Percentiles rank a stretch among this genome's conserved stretches.
Conservation (phyloP, 2,113 vertebrate genomes). For the Sporophila hypoxantha region DNA sequence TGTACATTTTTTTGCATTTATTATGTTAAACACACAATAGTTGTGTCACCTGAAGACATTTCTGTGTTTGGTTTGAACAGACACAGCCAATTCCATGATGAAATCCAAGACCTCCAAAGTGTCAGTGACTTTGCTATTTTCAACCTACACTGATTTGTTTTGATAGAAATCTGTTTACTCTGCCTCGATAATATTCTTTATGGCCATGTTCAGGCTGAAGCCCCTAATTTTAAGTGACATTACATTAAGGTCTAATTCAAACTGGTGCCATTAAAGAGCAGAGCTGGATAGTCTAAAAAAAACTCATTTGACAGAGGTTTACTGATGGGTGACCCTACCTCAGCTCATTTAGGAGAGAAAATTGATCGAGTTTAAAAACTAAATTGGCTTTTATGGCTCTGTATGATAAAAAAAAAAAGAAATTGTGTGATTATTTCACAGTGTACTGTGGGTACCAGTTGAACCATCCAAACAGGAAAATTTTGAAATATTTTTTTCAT, state of each 20-base stretch:
- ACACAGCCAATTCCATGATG: background rate
- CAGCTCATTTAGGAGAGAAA: constrained; percentile 35
- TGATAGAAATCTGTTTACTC: constrained; percentile 33
- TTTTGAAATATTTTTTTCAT: background rate
- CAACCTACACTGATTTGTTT: constrained; percentile 9
- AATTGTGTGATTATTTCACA: background rate
- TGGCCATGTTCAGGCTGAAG: background rate
- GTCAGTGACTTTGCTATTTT: background rate
- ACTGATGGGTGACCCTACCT: constrained; percentile 37
- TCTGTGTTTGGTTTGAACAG: background rate
- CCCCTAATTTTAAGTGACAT: constrained; percentile 37
- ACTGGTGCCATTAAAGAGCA: constrained; percentile 36
- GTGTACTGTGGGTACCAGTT: background rate
- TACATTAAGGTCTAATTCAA: constrained; percentile 39
- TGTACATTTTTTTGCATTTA: background rate
- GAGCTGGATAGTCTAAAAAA: constrained; percentile 4
- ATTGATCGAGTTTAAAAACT: constrained; percentile 29
- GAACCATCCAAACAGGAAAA: background rate
- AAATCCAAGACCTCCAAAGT: background rate
- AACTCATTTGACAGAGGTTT: constrained; percentile 8
- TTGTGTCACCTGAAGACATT: background rate
- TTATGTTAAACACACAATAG: background rate
- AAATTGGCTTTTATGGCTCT: constrained; percentile 29
- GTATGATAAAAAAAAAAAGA: background rate
- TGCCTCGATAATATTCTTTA: constrained; percentile 6